These are phyloP conservation scores for Dolichomitus sp. DNA, from an alignment of 2,888 invertebrate genomes.

Conservation along the genomic window DNA sequence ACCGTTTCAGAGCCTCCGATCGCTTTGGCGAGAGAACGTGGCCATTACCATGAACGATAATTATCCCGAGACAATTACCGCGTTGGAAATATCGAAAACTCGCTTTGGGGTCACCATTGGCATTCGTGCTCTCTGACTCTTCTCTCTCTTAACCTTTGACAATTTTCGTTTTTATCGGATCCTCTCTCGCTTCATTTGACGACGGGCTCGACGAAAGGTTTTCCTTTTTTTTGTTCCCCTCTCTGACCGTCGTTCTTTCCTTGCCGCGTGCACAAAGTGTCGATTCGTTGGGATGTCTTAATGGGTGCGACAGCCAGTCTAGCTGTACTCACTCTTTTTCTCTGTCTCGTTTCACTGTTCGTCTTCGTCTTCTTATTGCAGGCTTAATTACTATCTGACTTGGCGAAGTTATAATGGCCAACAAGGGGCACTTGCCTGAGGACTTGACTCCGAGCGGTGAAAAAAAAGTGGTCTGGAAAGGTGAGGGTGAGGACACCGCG, in stretches of 20 bases:
- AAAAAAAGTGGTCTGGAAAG: conserved; percentile 60
- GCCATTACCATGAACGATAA: conserved; percentile 80
- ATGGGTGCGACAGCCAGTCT: conserved; percentile 80
- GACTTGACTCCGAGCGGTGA: conserved; percentile 34
- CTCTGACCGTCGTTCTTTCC: conserved; percentile 42
- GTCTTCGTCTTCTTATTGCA: conserved; percentile 81
- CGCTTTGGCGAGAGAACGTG: conserved; percentile 49
- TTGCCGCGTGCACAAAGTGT: conserved; percentile 80
- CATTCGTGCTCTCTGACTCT: conserved; percentile 47
- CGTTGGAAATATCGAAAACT: conserved; percentile 74
- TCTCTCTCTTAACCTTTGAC: conserved; percentile 77
- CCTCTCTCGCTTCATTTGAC: conserved; percentile 84
- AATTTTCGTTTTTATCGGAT: conserved; percentile 83
- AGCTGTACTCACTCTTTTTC: conserved; percentile 72
- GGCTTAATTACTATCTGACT: conserved; percentile 86
- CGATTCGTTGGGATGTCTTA: conserved; percentile 83
- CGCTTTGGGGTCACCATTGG: conserved; percentile 49
- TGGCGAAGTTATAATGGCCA: conserved; percentile 85
- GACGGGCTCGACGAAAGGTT: conserved; percentile 76
- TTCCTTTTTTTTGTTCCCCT: conserved; percentile 72
- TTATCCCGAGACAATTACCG: conserved; percentile 82
- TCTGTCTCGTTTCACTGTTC: conserved; percentile 48
- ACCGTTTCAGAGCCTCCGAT: conserved; percentile 20
- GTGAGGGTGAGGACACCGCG: conserved; percentile 58
- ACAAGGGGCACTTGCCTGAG: conserved; percentile 77